phyloP scores from a whole-genome alignment of 2,888 invertebrate species.

The Loripinus fragilis region DNA sequence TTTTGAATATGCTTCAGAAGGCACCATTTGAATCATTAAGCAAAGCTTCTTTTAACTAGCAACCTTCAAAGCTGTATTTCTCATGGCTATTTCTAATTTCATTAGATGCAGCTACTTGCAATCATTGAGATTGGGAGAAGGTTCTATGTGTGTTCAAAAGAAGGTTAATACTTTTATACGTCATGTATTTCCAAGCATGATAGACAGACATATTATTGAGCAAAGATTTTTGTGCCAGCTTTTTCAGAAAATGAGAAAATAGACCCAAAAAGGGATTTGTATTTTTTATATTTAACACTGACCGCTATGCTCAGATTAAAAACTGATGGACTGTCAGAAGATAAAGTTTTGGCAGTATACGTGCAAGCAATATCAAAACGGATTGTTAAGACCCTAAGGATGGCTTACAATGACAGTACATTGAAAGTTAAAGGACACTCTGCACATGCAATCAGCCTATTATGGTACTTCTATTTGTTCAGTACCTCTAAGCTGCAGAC shows the following conservation, averaged over 20 bases:
- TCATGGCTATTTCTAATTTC: slow-evolving; percentile 30
- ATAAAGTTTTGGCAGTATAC: background rate
- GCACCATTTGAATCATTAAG: slow-evolving; percentile 48
- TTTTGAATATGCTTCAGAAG: slow-evolving; percentile 31
- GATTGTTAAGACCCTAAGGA: background rate
- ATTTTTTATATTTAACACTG: slow-evolving; percentile 9
- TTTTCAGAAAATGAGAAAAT: background rate
- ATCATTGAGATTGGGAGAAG: slow-evolving; percentile 20
- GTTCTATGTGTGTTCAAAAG: background rate
- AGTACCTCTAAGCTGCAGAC: slow-evolving; percentile 27
- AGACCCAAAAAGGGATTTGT: background rate
- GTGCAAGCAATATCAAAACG: background rate
- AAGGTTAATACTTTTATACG: background rate
- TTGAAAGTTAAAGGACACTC: background rate
- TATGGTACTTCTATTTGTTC: slow-evolving; percentile 16
- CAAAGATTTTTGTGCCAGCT: too few species aligned
- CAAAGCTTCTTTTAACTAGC: slow-evolving; percentile 17
- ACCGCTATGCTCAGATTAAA: background rate
- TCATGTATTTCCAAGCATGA: slow-evolving; percentile 7
- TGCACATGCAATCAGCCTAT: slow-evolving; percentile 16
- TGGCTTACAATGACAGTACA: background rate
- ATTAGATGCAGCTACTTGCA: slow-evolving; percentile 23
- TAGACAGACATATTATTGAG: background rate
- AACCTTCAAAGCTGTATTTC: slow-evolving; percentile 27
- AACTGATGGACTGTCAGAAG: too few species aligned